Percentiles rank a stretch among this genome's conserved stretches.
Conservation (phyloP, 2,113 vertebrate genomes). For the Saccopteryx leptura region DNA sequence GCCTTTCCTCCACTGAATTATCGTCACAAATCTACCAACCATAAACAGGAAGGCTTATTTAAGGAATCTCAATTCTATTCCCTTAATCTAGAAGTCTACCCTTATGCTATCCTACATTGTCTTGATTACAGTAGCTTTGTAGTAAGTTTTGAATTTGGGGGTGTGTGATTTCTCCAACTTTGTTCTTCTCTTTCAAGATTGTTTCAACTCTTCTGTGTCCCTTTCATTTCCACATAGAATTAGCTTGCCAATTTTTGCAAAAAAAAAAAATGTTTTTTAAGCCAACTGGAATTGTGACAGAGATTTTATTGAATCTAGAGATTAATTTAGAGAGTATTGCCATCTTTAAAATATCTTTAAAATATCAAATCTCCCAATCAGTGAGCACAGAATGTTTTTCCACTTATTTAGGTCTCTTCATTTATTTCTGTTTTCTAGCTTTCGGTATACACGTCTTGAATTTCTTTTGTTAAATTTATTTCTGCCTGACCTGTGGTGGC, state of each 20-base stretch:
- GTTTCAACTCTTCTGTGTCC: not conserved
- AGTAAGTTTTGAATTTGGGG: not conserved
- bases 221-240: not conserved
- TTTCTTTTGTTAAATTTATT: conserved; percentile 4
- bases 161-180: not conserved
- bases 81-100: not conserved
- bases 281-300: not conserved
- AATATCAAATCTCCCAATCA: not conserved
- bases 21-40: not conserved
- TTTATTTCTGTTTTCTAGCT: conserved; percentile 24
- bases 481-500: too few relatives aligned
- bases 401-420: not conserved
- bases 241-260: not conserved
- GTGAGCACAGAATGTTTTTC: not conserved
- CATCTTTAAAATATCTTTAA: not conserved
- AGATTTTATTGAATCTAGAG: not conserved
- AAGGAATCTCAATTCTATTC: not conserved
- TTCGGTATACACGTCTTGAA: not conserved
- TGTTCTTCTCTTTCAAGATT: not conserved
- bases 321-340: not conserved
- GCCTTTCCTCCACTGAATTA: not conserved
- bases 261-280: not conserved
- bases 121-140: not conserved
- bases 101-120: not conserved
- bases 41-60: not conserved